A percentile compares a stretch with the other conserved stretches of the same genome.
These are phyloP conservation scores for Crotalus helleri DNA, from an alignment of 2,113 vertebrate species.

Conservation along the genomic window DNA sequence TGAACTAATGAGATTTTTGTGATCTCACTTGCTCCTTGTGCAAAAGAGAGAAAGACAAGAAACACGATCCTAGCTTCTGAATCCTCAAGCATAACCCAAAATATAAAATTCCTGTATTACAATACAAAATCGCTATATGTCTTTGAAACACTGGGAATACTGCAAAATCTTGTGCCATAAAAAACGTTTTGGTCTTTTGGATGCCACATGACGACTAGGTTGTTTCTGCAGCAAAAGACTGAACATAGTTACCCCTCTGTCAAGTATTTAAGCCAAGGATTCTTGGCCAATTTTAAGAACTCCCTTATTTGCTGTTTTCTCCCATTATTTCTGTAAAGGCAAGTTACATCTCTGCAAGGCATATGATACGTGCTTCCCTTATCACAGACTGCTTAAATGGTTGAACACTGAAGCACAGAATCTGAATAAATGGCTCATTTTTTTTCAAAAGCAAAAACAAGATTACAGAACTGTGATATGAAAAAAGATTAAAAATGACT, in stretches of 20 bases:
- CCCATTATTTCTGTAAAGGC: not conserved
- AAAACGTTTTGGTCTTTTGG: not conserved
- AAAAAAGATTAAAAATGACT: not conserved
- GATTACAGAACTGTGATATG: accelerated
- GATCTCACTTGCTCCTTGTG: not conserved
- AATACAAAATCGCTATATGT: not conserved
- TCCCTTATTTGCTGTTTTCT: not conserved
- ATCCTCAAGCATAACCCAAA: not conserved
- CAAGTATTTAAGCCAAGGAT: not conserved
- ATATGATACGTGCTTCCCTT: not conserved
- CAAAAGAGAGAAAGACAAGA: not conserved
- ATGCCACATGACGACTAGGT: not conserved
- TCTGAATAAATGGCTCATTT: not conserved
- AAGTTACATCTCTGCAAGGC: not conserved
- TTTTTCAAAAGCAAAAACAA: not conserved
- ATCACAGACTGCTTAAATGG: not conserved
- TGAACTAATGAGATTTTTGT: not conserved
- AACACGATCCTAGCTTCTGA: not conserved
- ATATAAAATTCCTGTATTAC: not conserved
- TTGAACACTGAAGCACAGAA: not conserved
- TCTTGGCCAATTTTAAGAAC: not conserved
- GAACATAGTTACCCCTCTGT: not conserved
- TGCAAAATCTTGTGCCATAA: not conserved
- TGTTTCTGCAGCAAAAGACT: not conserved
- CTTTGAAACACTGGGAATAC: not conserved